phyloP scores from a whole-genome alignment of 2,113 vertebrate genomes.

The Todiramphus chloris region DNA sequence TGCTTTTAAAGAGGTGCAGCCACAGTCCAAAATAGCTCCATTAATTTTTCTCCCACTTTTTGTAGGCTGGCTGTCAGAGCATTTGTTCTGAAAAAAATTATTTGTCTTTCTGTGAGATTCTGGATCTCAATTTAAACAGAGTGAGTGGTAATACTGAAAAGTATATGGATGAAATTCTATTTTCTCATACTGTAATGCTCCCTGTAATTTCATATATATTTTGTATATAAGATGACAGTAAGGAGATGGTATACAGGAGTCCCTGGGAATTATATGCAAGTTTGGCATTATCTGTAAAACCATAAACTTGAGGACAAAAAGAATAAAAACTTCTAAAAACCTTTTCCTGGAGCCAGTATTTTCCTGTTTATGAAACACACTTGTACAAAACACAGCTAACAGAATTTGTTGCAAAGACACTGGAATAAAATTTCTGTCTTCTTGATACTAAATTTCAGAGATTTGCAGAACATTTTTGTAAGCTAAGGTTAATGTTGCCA shows the following conservation, averaged over 20 bases:
- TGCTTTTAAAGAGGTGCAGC: background rate
- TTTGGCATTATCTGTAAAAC: background rate
- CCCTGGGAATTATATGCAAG: background rate
- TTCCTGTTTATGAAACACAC: background rate
- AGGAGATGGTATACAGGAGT: fast-evolving
- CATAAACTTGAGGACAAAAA: background rate
- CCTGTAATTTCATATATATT: background rate
- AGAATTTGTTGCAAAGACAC: background rate
- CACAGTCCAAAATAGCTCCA: background rate
- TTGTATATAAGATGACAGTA: background rate
- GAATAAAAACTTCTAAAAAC: background rate
- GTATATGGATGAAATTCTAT: background rate
- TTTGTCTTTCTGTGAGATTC: conserved; percentile 37
- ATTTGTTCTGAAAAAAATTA: conserved; percentile 24
- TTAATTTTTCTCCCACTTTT: background rate
- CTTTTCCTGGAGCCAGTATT: background rate
- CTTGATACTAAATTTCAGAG: background rate
- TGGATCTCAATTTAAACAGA: conserved; percentile 24
- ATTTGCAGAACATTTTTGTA: background rate
- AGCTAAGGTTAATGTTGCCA: background rate
- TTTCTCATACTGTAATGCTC: background rate
- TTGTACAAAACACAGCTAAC: background rate
- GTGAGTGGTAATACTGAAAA: background rate
- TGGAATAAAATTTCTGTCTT: background rate
- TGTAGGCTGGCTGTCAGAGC: background rate